phyloP scores from a whole-genome alignment of 2,797 vertebrate genomes.

The Tragelaphus eurycerus region DNA sequence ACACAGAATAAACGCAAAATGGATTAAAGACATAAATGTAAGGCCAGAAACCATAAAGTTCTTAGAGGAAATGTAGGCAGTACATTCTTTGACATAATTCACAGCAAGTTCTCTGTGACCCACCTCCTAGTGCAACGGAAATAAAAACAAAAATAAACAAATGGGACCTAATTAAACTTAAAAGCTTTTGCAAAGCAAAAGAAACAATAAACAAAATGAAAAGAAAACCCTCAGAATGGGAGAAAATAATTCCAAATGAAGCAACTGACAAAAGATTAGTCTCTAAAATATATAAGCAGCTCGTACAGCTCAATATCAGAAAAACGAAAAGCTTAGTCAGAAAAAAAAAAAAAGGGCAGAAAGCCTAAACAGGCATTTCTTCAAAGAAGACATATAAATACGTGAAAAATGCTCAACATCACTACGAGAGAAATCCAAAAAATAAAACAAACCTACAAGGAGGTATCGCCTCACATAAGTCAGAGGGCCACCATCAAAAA shows the following conservation, averaged over 20 bases:
- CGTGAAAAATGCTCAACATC: background rate
- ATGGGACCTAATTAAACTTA: background rate
- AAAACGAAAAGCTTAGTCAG: background rate
- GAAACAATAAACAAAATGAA: background rate
- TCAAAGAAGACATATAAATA: background rate
- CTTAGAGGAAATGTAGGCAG: background rate
- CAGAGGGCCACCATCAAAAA: background rate
- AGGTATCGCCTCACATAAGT: background rate
- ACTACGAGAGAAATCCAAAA: background rate
- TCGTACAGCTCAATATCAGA: background rate
- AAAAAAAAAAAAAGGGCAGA: background rate
- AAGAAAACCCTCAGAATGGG: background rate
- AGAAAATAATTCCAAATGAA: background rate
- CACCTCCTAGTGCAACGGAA: background rate
- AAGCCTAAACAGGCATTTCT: background rate
- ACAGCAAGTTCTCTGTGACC: background rate
- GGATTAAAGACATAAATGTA: background rate
- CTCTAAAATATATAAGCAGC: background rate
- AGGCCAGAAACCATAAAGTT: background rate
- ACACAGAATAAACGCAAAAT: background rate
- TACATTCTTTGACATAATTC: background rate
- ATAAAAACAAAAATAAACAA: background rate
- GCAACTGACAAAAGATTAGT: background rate
- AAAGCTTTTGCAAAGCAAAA: background rate
- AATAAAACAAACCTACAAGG: background rate